Evolutionary conservation across 2,797 vertebrate species (phyloP).

Genomic region (Hephaestus fuliginosus): DNA sequence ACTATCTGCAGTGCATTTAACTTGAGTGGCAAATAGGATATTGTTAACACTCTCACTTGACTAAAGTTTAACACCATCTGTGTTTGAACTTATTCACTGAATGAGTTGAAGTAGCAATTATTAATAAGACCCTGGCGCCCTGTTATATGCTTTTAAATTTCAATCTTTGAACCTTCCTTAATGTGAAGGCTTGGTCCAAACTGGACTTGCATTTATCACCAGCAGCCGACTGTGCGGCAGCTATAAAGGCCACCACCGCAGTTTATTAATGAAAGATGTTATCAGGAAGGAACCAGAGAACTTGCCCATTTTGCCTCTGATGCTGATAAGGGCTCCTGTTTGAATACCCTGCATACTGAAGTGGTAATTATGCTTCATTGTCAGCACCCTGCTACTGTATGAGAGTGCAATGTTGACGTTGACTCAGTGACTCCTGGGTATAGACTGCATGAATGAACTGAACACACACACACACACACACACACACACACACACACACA

Average conservation of each 20-base stretch:
- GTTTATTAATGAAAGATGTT: conserved; percentile 52
- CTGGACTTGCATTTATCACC: neutral
- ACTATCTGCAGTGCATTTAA: neutral
- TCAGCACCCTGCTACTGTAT: conserved; percentile 30
- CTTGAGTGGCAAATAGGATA: neutral
- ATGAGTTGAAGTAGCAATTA: neutral
- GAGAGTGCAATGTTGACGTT: conserved; percentile 41
- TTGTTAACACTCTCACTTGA: neutral
- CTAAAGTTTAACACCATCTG: neutral
- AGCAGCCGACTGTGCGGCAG: conserved; percentile 3
- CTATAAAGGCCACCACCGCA: neutral
- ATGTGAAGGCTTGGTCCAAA: neutral
- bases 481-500: too few species aligned
- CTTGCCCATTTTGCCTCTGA: conserved; percentile 43
- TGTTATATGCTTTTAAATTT: conserved; percentile 11
- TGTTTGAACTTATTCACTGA: neutral
- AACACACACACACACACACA: conserved; percentile 1
- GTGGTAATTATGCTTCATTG: conserved; percentile 38
- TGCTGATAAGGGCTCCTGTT: conserved; percentile 50
- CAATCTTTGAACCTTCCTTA: neutral
- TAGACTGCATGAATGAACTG: conserved; percentile 10
- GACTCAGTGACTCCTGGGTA: conserved; percentile 29
- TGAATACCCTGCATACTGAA: conserved; percentile 40
- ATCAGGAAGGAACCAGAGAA: conserved; percentile 34
- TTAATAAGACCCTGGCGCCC: neutral